Evolutionary conservation across 2,113 vertebrate genomes (phyloP), one percentile per base, ranked within the genome.

Genomic region (Dicrurus megarhynchus): DNA sequence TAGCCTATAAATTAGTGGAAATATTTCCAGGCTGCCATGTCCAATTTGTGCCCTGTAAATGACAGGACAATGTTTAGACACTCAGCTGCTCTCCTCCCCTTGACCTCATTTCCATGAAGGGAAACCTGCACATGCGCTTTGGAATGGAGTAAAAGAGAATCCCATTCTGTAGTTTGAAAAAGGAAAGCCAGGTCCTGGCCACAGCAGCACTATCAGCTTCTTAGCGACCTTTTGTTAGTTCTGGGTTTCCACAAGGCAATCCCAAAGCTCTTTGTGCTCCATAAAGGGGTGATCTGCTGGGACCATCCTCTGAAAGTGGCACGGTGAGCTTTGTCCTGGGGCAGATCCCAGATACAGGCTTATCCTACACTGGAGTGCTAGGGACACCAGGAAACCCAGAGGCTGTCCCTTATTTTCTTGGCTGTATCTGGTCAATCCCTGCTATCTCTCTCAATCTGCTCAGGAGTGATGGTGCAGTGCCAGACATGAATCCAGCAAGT

Each of bases 251-350:
- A 23, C 0, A 3, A 41, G 20, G 13, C 32, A 32, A 10, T n/a
- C 16, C 33, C 78, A 37, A 73, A 69, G 32, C 30, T 63, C 4
- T 28, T 13, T 41, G 8, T 55, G 52, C 6, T 20, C 30, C 20
- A 2, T 30, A 14, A 18, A 42, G 6, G 9, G 8, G 4, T 37
- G 76, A 17, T 50, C 13, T 68, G 20, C 44, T 8, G 15, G 44
- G 47, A 64, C 21, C 16, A 37, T 37, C 20, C 35, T n/a, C 32
- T 1, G 1, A 35, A 35, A 78, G 8, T 30, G 46, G 28, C 14
- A 21, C 1, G 0, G 26, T 21, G 41, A 28, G n/a, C 19, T 84
- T n/a, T 0, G 0, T 35, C 8, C 60, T 27, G 22, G 26, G 15
- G 28, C 26, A 47, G 39, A 23, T 32, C 11, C 2, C 47, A 70